Evolutionary conservation across 2,888 invertebrate species (phyloP).

Genomic region (Xanthia icteritia): DNA sequence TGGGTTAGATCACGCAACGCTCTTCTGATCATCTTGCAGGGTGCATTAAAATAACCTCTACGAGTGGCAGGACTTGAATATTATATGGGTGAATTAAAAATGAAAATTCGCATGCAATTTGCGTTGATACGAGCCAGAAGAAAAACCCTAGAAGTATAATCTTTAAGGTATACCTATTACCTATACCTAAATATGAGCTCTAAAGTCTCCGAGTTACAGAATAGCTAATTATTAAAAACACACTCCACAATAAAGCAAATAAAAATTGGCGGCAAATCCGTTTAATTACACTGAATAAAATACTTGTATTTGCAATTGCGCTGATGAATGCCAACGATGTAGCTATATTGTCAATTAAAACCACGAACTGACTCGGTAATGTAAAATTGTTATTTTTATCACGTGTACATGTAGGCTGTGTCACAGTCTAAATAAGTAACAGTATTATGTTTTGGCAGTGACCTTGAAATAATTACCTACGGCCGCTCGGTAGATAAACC

Average conservation of each 20-base stretch:
- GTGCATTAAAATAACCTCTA: background rate
- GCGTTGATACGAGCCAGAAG: background rate
- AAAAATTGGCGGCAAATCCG: constrained; percentile 62
- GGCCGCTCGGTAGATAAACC: no score
- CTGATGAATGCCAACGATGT: constrained; percentile 73
- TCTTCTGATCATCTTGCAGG: background rate
- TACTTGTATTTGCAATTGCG: constrained; percentile 75
- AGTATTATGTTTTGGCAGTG: no score
- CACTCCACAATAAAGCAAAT: constrained; percentile 16
- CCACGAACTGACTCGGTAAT: constrained; percentile 74
- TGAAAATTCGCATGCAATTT: background rate
- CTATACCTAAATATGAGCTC: background rate
- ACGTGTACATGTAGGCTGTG: constrained; percentile 72
- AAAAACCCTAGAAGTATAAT: background rate
- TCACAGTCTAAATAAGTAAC: background rate
- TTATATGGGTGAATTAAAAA: background rate
- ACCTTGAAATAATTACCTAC: no score
- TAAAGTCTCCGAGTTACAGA: constrained; percentile 21
- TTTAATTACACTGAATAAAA: constrained; percentile 75
- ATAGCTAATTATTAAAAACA: constrained; percentile 13
- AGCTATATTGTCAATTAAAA: constrained; percentile 81
- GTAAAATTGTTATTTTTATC: constrained; percentile 82
- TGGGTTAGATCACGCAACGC: background rate
- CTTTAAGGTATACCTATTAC: background rate
- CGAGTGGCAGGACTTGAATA: background rate